These are phyloP conservation scores for Limonius californicus DNA, from an alignment of 1,140 invertebrate genomes.

Conservation along the genomic window DNA sequence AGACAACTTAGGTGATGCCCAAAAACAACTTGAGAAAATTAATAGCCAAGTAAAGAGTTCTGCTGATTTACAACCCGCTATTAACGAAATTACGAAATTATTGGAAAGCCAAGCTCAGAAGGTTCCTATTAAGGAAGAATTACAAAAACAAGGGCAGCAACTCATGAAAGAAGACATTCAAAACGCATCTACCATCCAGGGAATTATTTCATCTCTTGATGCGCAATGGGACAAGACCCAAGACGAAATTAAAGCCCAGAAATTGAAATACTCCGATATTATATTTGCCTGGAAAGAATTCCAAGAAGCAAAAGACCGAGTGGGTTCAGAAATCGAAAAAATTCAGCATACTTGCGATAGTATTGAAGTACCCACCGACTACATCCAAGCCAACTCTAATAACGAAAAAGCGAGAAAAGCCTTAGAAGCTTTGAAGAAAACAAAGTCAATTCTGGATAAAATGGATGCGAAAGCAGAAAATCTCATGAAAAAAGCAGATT, in stretches of 20 bases:
- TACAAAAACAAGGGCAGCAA: constrained; percentile 67
- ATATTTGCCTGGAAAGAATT: constrained; percentile 72
- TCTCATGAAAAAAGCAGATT: constrained; percentile 67
- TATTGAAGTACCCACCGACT: constrained; percentile 61
- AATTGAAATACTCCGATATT: constrained; percentile 68
- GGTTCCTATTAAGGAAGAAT: constrained; percentile 53
- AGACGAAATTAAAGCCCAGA: constrained; percentile 68
- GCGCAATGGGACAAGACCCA: constrained; percentile 75
- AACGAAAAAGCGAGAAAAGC: constrained; percentile 72
- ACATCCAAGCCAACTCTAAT: constrained; percentile 58
- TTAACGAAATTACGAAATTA: constrained; percentile 56
- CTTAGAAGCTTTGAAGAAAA: constrained; percentile 68
- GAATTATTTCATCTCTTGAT: constrained; percentile 69
- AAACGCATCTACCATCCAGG: constrained; percentile 73
- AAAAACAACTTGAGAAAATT: constrained; percentile 54
- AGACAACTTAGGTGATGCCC: constrained; percentile 57
- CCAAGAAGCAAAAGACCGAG: constrained; percentile 63
- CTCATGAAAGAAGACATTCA: constrained; percentile 78
- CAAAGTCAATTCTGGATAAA: constrained; percentile 69
- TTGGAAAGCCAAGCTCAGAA: constrained; percentile 54
- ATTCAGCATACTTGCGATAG: constrained; percentile 58
- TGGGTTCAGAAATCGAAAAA: constrained; percentile 64
- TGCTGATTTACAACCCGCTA: constrained; percentile 56
- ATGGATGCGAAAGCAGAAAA: constrained; percentile 69
- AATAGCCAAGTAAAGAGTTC: constrained; percentile 50